Conservation (phyloP, 2,888 invertebrate genomes). For the Neoaliturus tenellus region DNA sequence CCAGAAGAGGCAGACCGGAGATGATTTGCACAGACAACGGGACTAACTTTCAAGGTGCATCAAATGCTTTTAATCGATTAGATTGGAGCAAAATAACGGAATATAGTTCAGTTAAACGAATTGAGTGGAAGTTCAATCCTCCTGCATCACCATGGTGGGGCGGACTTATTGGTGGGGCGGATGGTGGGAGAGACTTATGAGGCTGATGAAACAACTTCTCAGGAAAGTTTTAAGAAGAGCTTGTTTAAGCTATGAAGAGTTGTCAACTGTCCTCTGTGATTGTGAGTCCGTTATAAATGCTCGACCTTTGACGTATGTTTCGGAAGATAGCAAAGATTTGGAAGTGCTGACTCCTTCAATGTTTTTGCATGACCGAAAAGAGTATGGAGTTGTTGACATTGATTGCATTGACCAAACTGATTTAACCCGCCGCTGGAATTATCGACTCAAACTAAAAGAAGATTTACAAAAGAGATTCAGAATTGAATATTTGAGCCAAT, state of each 20-base stretch:
- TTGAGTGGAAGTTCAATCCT: no score
- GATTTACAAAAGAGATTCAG: conserved; percentile 56
- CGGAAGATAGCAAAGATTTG: conserved; percentile 60
- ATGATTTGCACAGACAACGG: conserved; percentile 71
- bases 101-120: conserved; percentile 59
- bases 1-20: conserved; percentile 68
- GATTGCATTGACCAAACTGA: conserved; percentile 32
- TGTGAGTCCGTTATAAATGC: conserved; percentile 4
- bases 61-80: conserved; percentile 73
- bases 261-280: conserved; percentile 59
- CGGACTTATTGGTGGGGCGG: conserved; percentile 72
- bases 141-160: no score
- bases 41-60: conserved; percentile 70
- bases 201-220: conserved; percentile 54
- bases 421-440: conserved; percentile 28
- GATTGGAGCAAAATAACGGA: conserved; percentile 71
- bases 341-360: conserved; percentile 66
- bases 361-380: conserved; percentile 61
- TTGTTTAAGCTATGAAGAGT: conserved; percentile 49
- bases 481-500: conserved; percentile 54
- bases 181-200: conserved; percentile 68
- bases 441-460: conserved; percentile 38
- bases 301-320: conserved; percentile 20
- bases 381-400: conserved; percentile 49
- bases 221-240: conserved; percentile 53